Base-by-base conservation (phyloP, 2,797 vertebrate genomes). In the Gymnodraco acuticeps region DNA sequence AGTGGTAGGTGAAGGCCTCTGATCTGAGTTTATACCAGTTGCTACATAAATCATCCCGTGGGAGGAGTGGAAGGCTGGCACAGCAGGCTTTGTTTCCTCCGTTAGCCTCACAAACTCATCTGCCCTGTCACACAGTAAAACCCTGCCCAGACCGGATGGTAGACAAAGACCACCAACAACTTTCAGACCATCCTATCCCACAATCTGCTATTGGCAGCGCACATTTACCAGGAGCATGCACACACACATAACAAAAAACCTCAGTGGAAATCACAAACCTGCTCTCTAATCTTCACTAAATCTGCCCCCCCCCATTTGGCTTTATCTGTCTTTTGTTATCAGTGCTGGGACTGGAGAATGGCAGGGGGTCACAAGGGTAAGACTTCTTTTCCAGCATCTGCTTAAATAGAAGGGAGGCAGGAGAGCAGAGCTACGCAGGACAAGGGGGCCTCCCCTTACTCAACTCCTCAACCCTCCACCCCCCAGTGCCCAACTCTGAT, bases 291-390 rank as follows among this genome's bases (percentile, higher is more conserved):
- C 86, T 85, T 80, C 53, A 70, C 84, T 93, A 88, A 91, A 91
- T 87, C 73, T 45, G 68, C 70, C 78, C 78, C 23, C 60, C 60
- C 50, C 81, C 75, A 56, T 79, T 88, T 82, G 78, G 87, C 88
- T 92, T 94, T 93, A 94, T 94, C 86, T 90, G 89, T 83, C 94
- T 92, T 95, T 94, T 95, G 93, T 95, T 93, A 86, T 87, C 87
- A 88, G 71, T 17, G 77, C 70, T 84, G 38, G 46, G 75, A 78
- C 81, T 82, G 78, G 72, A 91, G 62, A 64, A 89, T 82, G 82
- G 85, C 80, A 55, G 86, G 79, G 82, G 85, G 92, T 90, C 88
- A 93, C 62, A 82, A 88, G 88, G 90, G 85, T 92, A 89, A 92
- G 83, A 82, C 88, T 87, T 88, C 84, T 93, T 88, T 94, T 93